Evolutionary conservation across 2,113 vertebrate genomes (phyloP).

Genomic region (Megalops atlanticus): DNA sequence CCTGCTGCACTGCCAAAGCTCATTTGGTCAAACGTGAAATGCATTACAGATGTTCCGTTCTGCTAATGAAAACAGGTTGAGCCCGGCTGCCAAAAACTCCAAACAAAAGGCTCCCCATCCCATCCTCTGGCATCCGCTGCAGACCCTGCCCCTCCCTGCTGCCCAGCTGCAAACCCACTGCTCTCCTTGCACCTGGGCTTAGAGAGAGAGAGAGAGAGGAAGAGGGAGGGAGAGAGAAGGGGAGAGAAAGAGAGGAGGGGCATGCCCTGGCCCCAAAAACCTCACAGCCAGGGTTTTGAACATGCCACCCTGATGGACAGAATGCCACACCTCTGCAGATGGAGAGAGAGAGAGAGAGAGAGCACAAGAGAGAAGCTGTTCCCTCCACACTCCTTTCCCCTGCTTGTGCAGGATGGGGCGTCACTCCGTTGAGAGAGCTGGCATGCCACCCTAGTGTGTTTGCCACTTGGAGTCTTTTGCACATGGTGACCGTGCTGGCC

Average conservation of each 20-base stretch:
- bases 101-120: conserved; percentile 54
- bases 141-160: background rate
- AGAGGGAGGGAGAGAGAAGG: background rate
- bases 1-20: conserved; percentile 65
- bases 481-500: background rate
- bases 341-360: background rate
- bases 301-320: too few relatives aligned
- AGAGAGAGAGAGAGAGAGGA: background rate
- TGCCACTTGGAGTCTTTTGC: too few relatives aligned
- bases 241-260: background rate
- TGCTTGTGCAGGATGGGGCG: background rate
- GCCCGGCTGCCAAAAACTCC: conserved; percentile 58
- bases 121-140: conserved; percentile 16
- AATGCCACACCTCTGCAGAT: background rate
- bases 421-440: background rate
- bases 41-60: conserved; percentile 68
- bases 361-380: background rate
- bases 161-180: conserved; percentile 10
- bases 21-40: conserved; percentile 69
- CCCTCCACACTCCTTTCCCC: background rate
- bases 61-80: conserved; percentile 43
- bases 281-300: background rate
- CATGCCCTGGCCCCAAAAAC: background rate
- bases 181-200: conserved; percentile 3
- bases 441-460: background rate